Evolutionary conservation across 2,888 invertebrate species (phyloP).

Genomic region (Atethmia centrago): DNA sequence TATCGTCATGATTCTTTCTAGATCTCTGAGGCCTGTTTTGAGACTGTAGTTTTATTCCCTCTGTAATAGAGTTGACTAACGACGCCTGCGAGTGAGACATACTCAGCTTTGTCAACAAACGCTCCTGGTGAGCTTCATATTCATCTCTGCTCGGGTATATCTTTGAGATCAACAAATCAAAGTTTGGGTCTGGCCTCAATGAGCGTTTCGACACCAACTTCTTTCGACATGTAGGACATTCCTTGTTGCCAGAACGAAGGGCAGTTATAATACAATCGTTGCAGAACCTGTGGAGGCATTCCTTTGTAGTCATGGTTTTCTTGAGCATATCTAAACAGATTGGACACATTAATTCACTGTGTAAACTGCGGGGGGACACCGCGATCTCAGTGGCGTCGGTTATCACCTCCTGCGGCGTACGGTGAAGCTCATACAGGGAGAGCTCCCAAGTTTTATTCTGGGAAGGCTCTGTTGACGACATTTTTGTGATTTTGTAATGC

Average conservation of each 20-base stretch:
- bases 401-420: slow-evolving; percentile 98
- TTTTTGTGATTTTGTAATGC: slow-evolving; percentile 66
- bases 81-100: slow-evolving; percentile 98
- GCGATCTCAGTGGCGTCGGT: slow-evolving; percentile 98
- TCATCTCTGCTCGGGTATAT: slow-evolving; percentile 99
- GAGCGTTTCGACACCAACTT: slow-evolving; percentile 99
- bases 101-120: slow-evolving; percentile 97
- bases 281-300: slow-evolving; percentile 99
- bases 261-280: slow-evolving; percentile 99
- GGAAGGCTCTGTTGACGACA: slow-evolving; percentile 94
- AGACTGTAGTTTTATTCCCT: slow-evolving; percentile 97
- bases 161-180: slow-evolving; percentile 98
- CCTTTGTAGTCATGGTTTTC: slow-evolving; percentile 99
- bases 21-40: slow-evolving; percentile 96
- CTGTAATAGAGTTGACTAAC: slow-evolving; percentile 97
- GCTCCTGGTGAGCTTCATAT: slow-evolving; percentile 98
- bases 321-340: slow-evolving; percentile 99
- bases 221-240: slow-evolving; percentile 99
- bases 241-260: slow-evolving; percentile 98
- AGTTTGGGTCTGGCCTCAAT: slow-evolving; percentile 98
- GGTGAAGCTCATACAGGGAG: slow-evolving; percentile 98
- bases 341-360: slow-evolving; percentile 99
- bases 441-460: slow-evolving; percentile 99
- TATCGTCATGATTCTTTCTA: slow-evolving; percentile 92
- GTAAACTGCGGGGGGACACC: slow-evolving; percentile 97